Percentiles rank a stretch among this genome's conserved stretches.
These are phyloP conservation scores for Alethe castanea DNA, from an alignment of 2,113 vertebrate species.

Conservation along the genomic window DNA sequence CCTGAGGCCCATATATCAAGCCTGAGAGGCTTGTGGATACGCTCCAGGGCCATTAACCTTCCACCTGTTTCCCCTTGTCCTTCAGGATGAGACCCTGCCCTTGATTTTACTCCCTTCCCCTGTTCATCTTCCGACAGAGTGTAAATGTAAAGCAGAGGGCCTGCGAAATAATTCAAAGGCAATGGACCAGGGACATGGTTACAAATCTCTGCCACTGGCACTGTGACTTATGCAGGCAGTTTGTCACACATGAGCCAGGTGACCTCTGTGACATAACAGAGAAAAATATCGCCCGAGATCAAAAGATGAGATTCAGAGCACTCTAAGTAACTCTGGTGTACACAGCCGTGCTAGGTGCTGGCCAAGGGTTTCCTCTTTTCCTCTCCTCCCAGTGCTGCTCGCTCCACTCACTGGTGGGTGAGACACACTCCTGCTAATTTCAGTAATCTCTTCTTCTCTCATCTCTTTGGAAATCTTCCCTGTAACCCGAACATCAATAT, in stretches of 20 bases:
- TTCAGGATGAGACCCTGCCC: slow-evolving; percentile 88
- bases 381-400: neutral
- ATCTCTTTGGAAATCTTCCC: neutral
- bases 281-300: slow-evolving; percentile 78
- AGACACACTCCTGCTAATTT: neutral
- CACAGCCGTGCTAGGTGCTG: neutral
- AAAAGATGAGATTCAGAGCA: slow-evolving; percentile 71
- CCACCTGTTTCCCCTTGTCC: slow-evolving; percentile 98
- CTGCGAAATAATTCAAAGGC: slow-evolving; percentile 97
- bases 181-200: slow-evolving; percentile 94
- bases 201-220: slow-evolving; percentile 94
- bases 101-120: slow-evolving; percentile 86
- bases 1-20: slow-evolving; percentile 98
- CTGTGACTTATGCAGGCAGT: slow-evolving; percentile 88
- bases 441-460: neutral
- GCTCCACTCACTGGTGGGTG: accelerated
- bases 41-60: slow-evolving; percentile 99
- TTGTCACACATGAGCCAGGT: slow-evolving; percentile 88
- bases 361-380: neutral
- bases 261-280: slow-evolving; percentile 86
- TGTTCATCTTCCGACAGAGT: slow-evolving; percentile 89
- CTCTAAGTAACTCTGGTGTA: slow-evolving; percentile 55
- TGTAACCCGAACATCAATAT: neutral
- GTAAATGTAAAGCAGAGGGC: slow-evolving; percentile 83
- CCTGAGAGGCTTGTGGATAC: slow-evolving; percentile 96